phyloP scores from a whole-genome alignment of 2,113 vertebrate genomes.

The Cricetomys ansorgei region DNA sequence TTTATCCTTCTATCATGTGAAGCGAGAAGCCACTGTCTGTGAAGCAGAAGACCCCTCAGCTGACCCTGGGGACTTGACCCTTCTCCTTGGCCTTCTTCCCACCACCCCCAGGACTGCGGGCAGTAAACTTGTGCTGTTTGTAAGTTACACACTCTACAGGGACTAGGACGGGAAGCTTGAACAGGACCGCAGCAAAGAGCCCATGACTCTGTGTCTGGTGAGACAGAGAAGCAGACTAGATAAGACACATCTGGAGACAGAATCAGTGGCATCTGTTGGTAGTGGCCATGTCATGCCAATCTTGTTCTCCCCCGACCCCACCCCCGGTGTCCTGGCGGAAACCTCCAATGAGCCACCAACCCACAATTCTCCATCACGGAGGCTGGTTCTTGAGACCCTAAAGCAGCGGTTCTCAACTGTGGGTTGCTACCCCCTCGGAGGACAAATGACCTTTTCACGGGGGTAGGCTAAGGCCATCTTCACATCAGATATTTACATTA shows the following conservation, averaged over 20 bases:
- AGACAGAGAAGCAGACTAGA: background rate
- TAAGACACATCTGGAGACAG: background rate
- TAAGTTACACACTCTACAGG: background rate
- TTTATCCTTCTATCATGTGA: background rate
- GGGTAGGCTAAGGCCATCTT: too few relatives aligned
- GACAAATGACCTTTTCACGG: too few relatives aligned
- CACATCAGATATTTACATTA: too few relatives aligned
- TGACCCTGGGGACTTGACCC: background rate
- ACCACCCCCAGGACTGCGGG: background rate
- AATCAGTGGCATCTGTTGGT: background rate
- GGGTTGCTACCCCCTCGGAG: too few relatives aligned
- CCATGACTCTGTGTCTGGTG: fast-evolving
- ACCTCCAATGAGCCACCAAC: background rate
- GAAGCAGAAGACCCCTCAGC: background rate
- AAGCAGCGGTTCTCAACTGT: background rate
- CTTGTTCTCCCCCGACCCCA: background rate
- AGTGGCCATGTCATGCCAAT: background rate
- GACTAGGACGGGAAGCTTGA: background rate
- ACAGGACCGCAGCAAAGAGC: background rate
- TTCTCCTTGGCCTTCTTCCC: background rate
- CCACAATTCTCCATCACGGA: background rate
- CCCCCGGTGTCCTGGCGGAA: fast-evolving
- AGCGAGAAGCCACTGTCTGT: background rate
- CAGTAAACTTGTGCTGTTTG: background rate
- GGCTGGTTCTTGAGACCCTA: background rate